Conservation (phyloP, 1,140 invertebrate species). For the Leptopilina clavipes region DNA sequence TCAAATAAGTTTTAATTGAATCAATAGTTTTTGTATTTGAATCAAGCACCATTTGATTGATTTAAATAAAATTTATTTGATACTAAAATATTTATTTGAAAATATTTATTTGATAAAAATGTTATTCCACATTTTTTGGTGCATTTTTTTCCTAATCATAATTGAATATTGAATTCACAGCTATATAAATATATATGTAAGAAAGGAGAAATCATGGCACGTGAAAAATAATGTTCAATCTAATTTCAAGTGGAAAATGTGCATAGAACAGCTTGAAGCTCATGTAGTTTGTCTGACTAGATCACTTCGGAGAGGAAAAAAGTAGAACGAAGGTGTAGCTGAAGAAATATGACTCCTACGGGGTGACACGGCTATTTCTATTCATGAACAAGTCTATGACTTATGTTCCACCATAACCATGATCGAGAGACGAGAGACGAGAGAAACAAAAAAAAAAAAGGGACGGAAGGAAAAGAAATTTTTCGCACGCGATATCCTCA, state of each 20-base stretch:
- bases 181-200: no score
- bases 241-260: neutral
- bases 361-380: constrained; percentile 29
- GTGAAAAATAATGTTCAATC: constrained; percentile 17
- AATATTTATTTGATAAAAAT: no score
- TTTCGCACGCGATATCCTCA: neutral
- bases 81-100: no score
- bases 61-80: no score
- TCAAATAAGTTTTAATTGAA: no score
- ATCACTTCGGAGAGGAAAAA: neutral
- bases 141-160: no score
- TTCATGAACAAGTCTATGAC: constrained; percentile 29
- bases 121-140: no score
- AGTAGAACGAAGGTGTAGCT: neutral
- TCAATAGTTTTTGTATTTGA: no score
- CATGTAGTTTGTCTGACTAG: neutral
- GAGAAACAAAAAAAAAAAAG: neutral
- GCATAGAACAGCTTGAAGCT: neutral
- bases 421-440: neutral
- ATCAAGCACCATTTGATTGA: no score
- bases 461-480: neutral
- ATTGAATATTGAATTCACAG: no score
- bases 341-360: constrained; percentile 27
- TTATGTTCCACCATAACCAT: constrained; percentile 20
- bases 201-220: no score